Percentiles rank a stretch among this genome's conserved stretches.
These are phyloP conservation scores for Muntiacus reevesi DNA, from an alignment of 2,113 vertebrate species.

Conservation along the genomic window DNA sequence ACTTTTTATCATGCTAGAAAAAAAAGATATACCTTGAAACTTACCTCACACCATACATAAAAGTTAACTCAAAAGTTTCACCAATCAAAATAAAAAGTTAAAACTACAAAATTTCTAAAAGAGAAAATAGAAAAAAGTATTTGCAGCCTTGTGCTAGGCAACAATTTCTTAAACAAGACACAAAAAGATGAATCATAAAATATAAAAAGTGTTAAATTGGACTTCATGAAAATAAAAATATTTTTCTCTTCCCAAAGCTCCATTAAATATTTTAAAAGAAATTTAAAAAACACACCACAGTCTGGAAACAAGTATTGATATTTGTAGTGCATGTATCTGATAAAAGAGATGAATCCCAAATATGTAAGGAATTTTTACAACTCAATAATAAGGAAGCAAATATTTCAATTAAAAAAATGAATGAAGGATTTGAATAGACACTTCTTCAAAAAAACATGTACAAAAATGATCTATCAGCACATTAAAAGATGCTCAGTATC, in stretches of 20 bases:
- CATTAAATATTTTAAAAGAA: neutral
- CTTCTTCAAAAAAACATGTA: neutral
- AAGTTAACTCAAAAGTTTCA: neutral
- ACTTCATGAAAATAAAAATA: neutral
- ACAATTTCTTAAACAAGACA: neutral
- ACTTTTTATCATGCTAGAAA: neutral
- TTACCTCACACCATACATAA: neutral
- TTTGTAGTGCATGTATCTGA: neutral
- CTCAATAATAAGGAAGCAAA: neutral
- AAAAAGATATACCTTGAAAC: neutral
- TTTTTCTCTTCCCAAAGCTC: neutral
- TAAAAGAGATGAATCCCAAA: neutral
- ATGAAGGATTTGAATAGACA: neutral
- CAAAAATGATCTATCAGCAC: neutral
- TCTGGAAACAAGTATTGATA: neutral
- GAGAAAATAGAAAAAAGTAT: neutral
- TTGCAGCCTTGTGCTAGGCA: neutral
- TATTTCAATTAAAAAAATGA: neutral
- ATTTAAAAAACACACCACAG: neutral
- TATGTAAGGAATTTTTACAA: neutral
- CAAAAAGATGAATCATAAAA: neutral
- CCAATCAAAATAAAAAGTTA: neutral
- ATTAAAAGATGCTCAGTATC: neutral
- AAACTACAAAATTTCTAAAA: neutral
- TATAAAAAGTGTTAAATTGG: neutral